Percentiles rank a stretch among this genome's conserved stretches.
Conservation (phyloP, 2,888 invertebrate species). For the Antheraea yamamai region DNA sequence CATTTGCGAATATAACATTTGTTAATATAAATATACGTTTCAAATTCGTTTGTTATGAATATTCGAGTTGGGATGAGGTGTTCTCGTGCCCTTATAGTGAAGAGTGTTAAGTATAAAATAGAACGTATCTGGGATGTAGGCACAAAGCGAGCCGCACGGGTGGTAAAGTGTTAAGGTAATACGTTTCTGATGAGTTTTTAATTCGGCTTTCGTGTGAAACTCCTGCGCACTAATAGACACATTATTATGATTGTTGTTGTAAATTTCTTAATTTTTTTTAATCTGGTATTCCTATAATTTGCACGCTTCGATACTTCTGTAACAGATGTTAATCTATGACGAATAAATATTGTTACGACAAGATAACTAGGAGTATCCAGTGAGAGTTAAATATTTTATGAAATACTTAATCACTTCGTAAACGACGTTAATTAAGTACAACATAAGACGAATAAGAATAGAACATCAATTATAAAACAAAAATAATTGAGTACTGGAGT, state of each 20-base stretch:
- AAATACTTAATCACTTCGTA: background rate
- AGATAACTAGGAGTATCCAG: background rate
- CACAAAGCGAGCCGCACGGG: conserved; percentile 45
- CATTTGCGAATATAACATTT: conserved; percentile 6
- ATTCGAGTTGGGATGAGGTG: conserved; percentile 10
- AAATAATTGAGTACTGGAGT: no score
- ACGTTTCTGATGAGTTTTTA: conserved; percentile 78
- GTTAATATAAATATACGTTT: background rate
- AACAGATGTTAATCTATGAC: conserved; percentile 14
- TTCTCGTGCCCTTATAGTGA: conserved; percentile 22
- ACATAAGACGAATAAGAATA: no score
- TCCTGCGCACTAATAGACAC: conserved; percentile 73
- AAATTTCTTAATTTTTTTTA: conserved; percentile 36
- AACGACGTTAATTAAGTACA: no score
- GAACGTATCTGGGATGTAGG: conserved; percentile 22
- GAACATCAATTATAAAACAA: no score
- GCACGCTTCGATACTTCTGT: conserved; percentile 27
- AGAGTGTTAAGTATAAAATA: conserved; percentile 31
- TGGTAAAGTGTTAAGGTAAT: conserved; percentile 72
- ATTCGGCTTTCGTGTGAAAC: conserved; percentile 75
- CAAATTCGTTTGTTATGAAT: background rate
- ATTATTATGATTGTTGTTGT: conserved; percentile 53
- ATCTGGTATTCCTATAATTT: conserved; percentile 35
- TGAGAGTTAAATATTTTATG: background rate
- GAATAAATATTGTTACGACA: conserved; percentile 8